Percentiles rank a stretch among this genome's conserved stretches.
Evolutionary conservation across 2,113 vertebrate genomes (phyloP).

Genomic region (Forbesichthys agassizii): DNA sequence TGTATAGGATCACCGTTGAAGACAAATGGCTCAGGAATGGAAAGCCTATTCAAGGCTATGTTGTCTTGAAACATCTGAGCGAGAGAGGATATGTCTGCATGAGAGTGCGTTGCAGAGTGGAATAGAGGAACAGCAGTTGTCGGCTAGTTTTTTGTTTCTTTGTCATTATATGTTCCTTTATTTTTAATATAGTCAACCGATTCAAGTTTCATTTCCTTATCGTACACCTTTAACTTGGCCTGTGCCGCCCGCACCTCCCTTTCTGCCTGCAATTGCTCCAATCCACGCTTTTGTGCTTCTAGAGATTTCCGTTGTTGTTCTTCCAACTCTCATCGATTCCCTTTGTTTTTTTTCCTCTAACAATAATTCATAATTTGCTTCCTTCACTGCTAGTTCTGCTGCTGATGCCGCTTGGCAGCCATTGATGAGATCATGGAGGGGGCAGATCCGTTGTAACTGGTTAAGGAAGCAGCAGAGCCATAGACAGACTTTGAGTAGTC

Average conservation of each 20-base stretch:
- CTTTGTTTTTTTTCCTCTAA: conserved; percentile 17
- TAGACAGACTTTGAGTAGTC: conserved; percentile 1
- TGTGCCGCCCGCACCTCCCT: neutral
- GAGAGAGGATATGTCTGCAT: neutral
- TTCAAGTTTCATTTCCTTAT: neutral
- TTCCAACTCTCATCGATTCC: conserved; percentile 5
- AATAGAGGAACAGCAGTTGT: neutral
- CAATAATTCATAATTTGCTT: conserved; percentile 18
- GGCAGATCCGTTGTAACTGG: neutral
- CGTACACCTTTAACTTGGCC: conserved; percentile 7
- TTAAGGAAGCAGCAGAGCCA: neutral
- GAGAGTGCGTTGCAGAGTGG: neutral
- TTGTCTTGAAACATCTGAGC: conserved; percentile 32
- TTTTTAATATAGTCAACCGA: neutral
- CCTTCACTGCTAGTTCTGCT: conserved; percentile 2
- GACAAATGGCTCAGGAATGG: conserved; percentile 12
- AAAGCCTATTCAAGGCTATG: conserved; percentile 11
- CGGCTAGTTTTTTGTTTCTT: neutral
- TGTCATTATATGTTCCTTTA: neutral
- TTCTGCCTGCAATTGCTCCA: neutral
- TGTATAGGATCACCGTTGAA: conserved; percentile 13
- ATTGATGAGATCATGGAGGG: neutral
- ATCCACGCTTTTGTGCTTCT: conserved; percentile 9
- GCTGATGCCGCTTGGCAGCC: neutral
- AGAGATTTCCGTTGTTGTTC: conserved; percentile 23